Evolutionary conservation across 2,113 vertebrate genomes (phyloP).

Genomic region (Ursus arctos): DNA sequence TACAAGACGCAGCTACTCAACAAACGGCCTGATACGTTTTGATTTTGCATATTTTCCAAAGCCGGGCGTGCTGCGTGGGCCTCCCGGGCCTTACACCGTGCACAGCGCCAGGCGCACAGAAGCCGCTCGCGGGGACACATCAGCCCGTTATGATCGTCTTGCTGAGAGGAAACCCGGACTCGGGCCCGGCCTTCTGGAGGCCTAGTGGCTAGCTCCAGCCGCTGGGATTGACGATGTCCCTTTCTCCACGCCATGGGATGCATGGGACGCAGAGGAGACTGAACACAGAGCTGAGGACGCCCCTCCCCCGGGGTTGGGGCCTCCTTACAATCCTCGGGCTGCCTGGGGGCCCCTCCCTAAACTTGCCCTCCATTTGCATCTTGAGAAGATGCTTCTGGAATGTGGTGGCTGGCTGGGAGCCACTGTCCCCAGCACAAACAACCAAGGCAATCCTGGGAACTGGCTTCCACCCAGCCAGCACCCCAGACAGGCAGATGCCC

Average conservation of each 20-base stretch:
- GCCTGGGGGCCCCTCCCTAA: neutral
- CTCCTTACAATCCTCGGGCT: neutral
- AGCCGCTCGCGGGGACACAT: rapidly evolving
- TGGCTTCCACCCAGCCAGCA: slow-evolving; percentile 39
- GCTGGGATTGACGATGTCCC: neutral
- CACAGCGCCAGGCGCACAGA: neutral
- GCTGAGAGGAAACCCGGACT: neutral
- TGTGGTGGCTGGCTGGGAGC: neutral
- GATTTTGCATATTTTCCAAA: neutral
- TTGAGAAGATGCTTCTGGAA: neutral
- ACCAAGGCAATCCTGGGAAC: slow-evolving; percentile 15
- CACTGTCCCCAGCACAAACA: neutral
- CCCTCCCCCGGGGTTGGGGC: neutral
- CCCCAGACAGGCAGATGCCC: neutral
- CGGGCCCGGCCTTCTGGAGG: neutral
- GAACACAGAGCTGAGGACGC: neutral
- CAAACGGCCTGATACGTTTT: rapidly evolving
- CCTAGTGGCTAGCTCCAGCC: rapidly evolving
- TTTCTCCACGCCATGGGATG: neutral
- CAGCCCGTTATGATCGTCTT: rapidly evolving
- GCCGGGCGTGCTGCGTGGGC: rapidly evolving
- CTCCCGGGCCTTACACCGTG: rapidly evolving
- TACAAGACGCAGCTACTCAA: rapidly evolving
- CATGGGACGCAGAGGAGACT: neutral
- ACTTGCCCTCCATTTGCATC: neutral